Conservation (phyloP, 1,140 invertebrate genomes). For the Asobara japonica region DNA sequence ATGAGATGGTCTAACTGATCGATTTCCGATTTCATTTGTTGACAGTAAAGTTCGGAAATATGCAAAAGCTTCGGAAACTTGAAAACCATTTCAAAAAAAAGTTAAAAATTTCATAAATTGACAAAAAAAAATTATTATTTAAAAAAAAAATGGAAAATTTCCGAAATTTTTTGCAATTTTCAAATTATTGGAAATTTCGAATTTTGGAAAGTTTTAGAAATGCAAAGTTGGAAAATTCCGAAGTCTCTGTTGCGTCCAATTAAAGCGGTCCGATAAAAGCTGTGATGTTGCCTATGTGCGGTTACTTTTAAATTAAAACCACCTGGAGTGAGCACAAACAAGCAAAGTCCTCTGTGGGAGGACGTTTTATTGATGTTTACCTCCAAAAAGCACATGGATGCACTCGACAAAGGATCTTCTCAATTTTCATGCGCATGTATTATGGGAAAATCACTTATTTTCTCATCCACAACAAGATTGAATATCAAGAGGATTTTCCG, state of each 20-base stretch:
- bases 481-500: not conserved
- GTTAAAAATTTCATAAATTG: too few relatives aligned
- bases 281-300: not conserved
- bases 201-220: too few relatives aligned
- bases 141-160: too few relatives aligned
- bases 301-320: not conserved
- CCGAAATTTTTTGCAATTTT: too few relatives aligned
- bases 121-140: too few relatives aligned
- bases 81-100: too few relatives aligned
- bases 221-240: too few relatives aligned
- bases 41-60: too few relatives aligned
- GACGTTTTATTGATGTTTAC: not conserved
- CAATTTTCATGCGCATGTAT: not conserved
- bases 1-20: too few relatives aligned
- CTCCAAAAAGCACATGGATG: not conserved
- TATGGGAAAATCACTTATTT: not conserved
- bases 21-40: too few relatives aligned
- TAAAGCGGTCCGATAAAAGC: not conserved
- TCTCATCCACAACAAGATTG: constrained; percentile 4
- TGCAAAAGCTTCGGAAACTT: too few relatives aligned
- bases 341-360: not conserved
- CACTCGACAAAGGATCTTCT: not conserved
- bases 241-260: not conserved
- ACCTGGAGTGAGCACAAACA: not conserved
- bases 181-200: too few relatives aligned